These are phyloP conservation scores for Hipposideros armiger DNA, from an alignment of 2,113 vertebrate species.

Conservation along the genomic window DNA sequence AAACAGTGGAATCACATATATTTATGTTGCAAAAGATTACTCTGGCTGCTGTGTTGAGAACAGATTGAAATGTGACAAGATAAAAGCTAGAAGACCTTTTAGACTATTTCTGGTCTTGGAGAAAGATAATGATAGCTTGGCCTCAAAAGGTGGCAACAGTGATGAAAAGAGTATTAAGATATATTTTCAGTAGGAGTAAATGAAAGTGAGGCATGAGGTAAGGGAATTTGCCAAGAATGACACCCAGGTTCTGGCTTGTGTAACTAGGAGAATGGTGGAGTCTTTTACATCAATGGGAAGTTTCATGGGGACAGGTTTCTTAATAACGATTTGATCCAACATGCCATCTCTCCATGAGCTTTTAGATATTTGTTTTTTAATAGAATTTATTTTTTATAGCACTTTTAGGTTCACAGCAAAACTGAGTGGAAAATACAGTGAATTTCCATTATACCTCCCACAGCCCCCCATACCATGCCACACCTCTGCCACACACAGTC, in stretches of 20 bases:
- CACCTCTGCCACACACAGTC: not conserved
- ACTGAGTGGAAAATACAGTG: not conserved
- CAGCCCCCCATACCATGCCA: not conserved
- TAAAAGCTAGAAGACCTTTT: not conserved
- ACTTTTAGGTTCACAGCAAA: not conserved
- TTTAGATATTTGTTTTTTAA: not conserved
- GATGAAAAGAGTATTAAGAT: not conserved
- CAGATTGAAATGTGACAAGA: not conserved
- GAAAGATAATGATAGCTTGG: not conserved
- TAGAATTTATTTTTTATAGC: not conserved
- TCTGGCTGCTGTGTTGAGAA: not conserved
- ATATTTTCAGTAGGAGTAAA: not conserved
- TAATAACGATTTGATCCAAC: not conserved
- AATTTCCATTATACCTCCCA: not conserved
- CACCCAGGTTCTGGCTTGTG: not conserved
- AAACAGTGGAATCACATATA: conserved; percentile 13
- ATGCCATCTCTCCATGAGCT: not conserved
- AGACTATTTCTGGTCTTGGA: not conserved
- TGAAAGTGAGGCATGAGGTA: not conserved
- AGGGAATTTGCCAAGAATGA: not conserved
- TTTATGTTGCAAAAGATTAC: conserved; percentile 2
- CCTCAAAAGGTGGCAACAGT: not conserved
- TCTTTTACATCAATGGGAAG: not conserved
- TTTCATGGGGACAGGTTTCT: not conserved
- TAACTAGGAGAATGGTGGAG: not conserved